Conservation (phyloP, 2,888 invertebrate genomes). For the Encarsia formosa region DNA sequence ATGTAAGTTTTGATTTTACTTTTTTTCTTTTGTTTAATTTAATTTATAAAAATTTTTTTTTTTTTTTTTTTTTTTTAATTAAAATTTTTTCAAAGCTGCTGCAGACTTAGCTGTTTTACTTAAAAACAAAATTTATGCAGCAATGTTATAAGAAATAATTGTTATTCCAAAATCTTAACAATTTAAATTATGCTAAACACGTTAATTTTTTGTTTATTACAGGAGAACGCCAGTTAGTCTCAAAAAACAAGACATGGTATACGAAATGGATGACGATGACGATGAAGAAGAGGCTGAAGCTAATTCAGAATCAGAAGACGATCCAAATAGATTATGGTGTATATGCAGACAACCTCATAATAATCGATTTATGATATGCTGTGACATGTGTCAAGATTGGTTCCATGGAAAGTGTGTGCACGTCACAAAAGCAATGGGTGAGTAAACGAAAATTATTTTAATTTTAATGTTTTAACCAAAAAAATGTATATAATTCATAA, state of each 20-base stretch:
- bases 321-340: conserved; percentile 91
- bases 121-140: no score
- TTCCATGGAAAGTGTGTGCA: conserved; percentile 97
- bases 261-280: conserved; percentile 52
- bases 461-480: no score
- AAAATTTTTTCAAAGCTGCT: no score
- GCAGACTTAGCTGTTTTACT: no score
- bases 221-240: conserved; percentile 25
- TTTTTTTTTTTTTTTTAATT: conserved; percentile 3
- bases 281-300: conserved; percentile 57
- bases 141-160: no score
- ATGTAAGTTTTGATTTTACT: conserved; percentile 9
- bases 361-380: conserved; percentile 96
- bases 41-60: no score
- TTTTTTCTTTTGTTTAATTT: no score
- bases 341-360: conserved; percentile 93
- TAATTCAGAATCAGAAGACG: conserved; percentile 81
- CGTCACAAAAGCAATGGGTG: conserved; percentile 83
- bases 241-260: conserved; percentile 27
- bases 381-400: conserved; percentile 95
- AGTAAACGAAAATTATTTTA: conserved; percentile 25
- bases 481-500: no score
- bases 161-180: background rate
- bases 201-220: conserved; percentile 6
- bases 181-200: background rate